A percentile compares a stretch with the other conserved stretches of the same genome.
These are phyloP conservation scores for Pseudobourletiella spinata DNA, from an alignment of 1,140 invertebrate genomes.

Conservation along the genomic window DNA sequence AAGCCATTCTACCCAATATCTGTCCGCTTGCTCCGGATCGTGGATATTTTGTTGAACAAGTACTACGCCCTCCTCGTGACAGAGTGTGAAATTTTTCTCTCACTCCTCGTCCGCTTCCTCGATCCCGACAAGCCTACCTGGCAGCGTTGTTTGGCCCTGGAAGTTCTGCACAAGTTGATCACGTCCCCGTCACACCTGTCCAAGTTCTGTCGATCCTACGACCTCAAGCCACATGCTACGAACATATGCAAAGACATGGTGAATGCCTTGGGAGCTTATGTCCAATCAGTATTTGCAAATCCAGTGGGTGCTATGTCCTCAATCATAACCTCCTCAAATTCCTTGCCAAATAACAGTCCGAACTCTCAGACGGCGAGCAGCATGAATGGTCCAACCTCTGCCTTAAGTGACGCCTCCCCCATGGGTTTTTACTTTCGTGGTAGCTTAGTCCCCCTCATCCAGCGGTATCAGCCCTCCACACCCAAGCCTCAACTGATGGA, in stretches of 20 bases:
- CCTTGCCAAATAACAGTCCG: conserved; percentile 16
- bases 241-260: conserved; percentile 83
- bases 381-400: conserved; percentile 17
- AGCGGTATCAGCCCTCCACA: conserved; percentile 70
- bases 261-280: conserved; percentile 85
- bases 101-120: conserved; percentile 91
- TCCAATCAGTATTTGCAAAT: conserved; percentile 84
- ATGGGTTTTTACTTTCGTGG: conserved; percentile 87
- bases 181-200: conserved; percentile 77
- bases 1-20: conserved; percentile 96
- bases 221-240: conserved; percentile 83
- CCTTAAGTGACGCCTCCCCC: conserved; percentile 70
- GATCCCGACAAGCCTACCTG: conserved; percentile 92
- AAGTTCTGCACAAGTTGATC: conserved; percentile 90
- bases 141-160: conserved; percentile 88
- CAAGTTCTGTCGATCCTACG: conserved; percentile 88
- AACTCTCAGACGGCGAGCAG: conserved; percentile 19
- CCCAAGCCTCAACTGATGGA: conserved; percentile 60
- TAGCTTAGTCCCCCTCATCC: conserved; percentile 81
- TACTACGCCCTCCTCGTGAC: conserved; percentile 91
- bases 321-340: conserved; percentile 19
- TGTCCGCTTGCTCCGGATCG: conserved; percentile 84
- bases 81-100: conserved; percentile 97
- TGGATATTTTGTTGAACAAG: conserved; percentile 84
- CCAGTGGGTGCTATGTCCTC: conserved; percentile 39